Evolutionary conservation across 2,888 invertebrate species (phyloP).

Genomic region (Apodemia hepburni): DNA sequence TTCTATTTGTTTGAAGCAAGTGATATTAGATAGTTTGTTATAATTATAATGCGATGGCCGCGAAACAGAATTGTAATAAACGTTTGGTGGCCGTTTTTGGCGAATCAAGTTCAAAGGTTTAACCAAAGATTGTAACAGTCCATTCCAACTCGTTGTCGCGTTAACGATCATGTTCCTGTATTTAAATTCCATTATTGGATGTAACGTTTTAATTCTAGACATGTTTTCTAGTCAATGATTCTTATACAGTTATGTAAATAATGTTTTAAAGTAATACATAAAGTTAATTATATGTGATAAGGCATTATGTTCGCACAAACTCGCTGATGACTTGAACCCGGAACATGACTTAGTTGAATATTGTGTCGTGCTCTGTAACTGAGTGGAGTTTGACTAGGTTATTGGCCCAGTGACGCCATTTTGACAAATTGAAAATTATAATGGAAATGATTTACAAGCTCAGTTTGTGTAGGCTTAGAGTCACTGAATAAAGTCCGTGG

Average conservation of each 20-base stretch:
- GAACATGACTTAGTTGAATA: not conserved
- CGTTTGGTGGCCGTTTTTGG: conserved; percentile 19
- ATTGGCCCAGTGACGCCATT: no score
- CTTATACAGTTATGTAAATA: conserved; percentile 52
- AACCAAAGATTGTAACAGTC: conserved; percentile 66
- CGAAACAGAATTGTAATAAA: conserved; percentile 16
- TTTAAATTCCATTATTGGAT: conserved; percentile 40
- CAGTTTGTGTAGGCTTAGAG: no score
- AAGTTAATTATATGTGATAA: conserved; percentile 52
- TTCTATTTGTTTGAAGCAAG: conserved; percentile 47
- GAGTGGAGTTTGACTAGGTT: no score
- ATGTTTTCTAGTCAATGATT: conserved; percentile 74
- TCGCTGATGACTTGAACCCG: conserved; percentile 37
- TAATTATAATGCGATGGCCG: conserved; percentile 24
- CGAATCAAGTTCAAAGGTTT: conserved; percentile 60
- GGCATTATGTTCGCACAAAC: conserved; percentile 67
- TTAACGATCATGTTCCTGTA: conserved; percentile 51
- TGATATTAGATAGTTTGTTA: conserved; percentile 72
- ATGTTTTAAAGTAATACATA: conserved; percentile 53
- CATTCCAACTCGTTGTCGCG: conserved; percentile 48
- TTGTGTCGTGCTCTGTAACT: not conserved
- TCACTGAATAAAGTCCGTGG: no score
- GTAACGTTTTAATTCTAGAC: conserved; percentile 54
- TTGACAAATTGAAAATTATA: no score
- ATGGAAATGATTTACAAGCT: no score